Evolutionary conservation across 2,888 invertebrate genomes (phyloP).

Genomic region (Coelopa pilipes): DNA sequence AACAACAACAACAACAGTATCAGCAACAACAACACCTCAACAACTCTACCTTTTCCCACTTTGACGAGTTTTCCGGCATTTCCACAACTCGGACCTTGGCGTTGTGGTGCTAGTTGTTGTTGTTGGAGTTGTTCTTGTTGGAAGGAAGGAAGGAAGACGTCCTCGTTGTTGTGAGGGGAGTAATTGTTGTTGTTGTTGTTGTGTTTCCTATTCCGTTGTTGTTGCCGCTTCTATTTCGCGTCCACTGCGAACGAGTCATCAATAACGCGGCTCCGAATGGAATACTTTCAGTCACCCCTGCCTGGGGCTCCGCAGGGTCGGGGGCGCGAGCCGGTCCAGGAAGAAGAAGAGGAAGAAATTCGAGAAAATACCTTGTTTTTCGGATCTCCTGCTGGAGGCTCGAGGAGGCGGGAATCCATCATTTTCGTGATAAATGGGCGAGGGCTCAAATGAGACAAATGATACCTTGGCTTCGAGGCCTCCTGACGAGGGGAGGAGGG

Average conservation of each 20-base stretch:
- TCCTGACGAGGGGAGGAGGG: background rate
- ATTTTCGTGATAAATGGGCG: slow-evolving; percentile 21
- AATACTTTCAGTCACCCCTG: slow-evolving; percentile 17
- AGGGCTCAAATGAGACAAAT: slow-evolving; percentile 16
- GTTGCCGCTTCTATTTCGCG: background rate
- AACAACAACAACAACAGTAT: background rate
- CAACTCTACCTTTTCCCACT: slow-evolving; percentile 2
- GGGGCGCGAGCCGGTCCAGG: background rate
- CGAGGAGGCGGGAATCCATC: background rate
- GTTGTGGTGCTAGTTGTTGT: too few species aligned
- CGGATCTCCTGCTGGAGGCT: background rate
- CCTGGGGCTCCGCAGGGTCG: background rate
- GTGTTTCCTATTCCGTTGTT: background rate
- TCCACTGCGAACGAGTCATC: slow-evolving; percentile 27
- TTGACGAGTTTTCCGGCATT: slow-evolving; percentile 9
- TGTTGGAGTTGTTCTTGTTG: too few species aligned
- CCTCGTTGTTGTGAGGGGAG: too few species aligned
- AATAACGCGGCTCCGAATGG: slow-evolving; percentile 38
- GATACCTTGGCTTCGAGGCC: slow-evolving; percentile 17
- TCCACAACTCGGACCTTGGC: background rate
- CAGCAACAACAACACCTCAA: slow-evolving; percentile 13
- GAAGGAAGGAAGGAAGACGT: too few species aligned
- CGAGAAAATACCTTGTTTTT: background rate
- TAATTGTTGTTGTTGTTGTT: too few species aligned
- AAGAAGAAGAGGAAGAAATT: background rate